Percentiles rank a stretch among this genome's conserved stretches.
Conservation (phyloP, 1,140 invertebrate genomes). For the Bombus vancouverensis region DNA sequence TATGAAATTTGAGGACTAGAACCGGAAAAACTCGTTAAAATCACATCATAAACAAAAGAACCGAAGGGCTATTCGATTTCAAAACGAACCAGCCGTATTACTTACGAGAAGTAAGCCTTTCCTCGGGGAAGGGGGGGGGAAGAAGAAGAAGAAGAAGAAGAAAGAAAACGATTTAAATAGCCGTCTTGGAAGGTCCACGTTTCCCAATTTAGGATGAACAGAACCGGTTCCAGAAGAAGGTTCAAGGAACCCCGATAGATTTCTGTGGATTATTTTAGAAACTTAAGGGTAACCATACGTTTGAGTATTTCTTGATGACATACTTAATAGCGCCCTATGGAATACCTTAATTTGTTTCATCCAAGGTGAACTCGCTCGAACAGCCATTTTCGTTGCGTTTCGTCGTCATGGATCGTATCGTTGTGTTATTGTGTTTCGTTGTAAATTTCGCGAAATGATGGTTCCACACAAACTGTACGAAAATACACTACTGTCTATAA, state of each 20-base stretch:
- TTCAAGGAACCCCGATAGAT: constrained; percentile 30
- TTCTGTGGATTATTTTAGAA: constrained; percentile 3
- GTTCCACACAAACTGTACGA: not conserved
- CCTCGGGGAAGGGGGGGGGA: accelerated
- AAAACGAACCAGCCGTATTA: not conserved
- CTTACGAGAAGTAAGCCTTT: not conserved
- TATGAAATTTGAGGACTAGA: not conserved
- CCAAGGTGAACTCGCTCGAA: not conserved
- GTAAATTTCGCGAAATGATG: not conserved
- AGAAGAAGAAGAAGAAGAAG: not conserved
- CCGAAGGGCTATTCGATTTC: not conserved
- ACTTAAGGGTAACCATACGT: not conserved
- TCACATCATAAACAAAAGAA: not conserved
- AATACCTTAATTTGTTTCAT: not conserved
- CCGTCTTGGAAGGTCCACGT: not conserved
- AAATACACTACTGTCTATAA: not conserved
- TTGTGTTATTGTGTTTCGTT: not conserved
- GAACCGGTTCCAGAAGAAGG: constrained; percentile 26
- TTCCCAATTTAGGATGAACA: not conserved
- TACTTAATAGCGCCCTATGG: not conserved
- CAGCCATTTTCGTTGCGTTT: not conserved
- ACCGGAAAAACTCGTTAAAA: not conserved
- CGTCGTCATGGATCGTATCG: too few relatives aligned
- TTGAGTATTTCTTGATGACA: not conserved
- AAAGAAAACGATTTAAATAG: constrained; percentile 31